Evolutionary conservation across 2,797 vertebrate genomes (phyloP).

Genomic region (Mastacembelus armatus): DNA sequence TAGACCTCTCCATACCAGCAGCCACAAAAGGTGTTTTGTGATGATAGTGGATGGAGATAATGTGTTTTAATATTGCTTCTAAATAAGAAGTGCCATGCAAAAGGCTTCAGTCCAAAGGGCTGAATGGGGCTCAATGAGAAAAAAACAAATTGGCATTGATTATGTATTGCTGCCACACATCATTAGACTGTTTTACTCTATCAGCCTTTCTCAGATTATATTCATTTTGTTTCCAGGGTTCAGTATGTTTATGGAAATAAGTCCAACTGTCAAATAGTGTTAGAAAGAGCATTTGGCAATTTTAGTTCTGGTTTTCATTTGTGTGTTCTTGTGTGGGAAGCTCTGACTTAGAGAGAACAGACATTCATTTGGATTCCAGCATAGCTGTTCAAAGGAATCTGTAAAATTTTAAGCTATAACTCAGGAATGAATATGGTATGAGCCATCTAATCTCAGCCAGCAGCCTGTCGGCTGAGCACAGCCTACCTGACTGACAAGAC

Average conservation of each 20-base stretch:
- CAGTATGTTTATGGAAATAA: constrained; percentile 13
- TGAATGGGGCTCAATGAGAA: too few relatives aligned
- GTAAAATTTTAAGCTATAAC: constrained; percentile 30
- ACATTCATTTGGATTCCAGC: constrained; percentile 25
- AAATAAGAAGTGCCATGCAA: background rate
- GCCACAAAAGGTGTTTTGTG: constrained; percentile 5
- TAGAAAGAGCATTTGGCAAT: constrained; percentile 8
- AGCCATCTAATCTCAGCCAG: constrained; percentile 43
- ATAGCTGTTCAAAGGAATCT: constrained; percentile 25
- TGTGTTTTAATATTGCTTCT: background rate
- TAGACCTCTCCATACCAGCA: constrained; percentile 7
- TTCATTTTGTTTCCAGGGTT: background rate
- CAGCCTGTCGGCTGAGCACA: constrained; percentile 39
- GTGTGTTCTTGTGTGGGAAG: background rate
- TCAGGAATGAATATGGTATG: constrained; percentile 12
- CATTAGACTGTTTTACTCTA: constrained; percentile 7
- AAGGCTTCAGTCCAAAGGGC: background rate
- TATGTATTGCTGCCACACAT: background rate
- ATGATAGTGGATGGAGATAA: constrained; percentile 8
- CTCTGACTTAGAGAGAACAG: constrained; percentile 25
- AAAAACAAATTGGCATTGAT: background rate
- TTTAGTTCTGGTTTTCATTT: background rate
- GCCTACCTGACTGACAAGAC: constrained; percentile 51
- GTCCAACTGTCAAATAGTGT: background rate
- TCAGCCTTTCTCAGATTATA: constrained; percentile 9